Percentiles rank a stretch among this genome's conserved stretches.
These are phyloP conservation scores for Chaetoderma sp. DNA, from an alignment of 2,888 invertebrate species.

Conservation along the genomic window DNA sequence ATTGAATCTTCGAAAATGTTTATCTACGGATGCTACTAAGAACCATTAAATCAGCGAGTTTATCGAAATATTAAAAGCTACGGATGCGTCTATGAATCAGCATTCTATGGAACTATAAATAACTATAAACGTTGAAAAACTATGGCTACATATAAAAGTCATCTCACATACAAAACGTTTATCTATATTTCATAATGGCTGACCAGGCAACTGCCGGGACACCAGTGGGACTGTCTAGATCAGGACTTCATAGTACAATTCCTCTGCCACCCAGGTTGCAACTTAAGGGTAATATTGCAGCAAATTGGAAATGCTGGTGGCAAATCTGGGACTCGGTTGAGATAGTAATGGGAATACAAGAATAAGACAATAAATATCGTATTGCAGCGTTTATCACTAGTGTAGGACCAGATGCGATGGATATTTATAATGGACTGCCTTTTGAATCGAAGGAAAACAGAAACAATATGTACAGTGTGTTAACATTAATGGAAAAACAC, in stretches of 20 bases:
- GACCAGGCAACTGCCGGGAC: no score
- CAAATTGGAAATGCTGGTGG: background rate
- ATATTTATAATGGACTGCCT: background rate
- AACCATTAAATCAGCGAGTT: no score
- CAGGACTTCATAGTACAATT: background rate
- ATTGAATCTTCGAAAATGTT: no score
- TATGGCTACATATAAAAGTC: no score
- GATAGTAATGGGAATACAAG: background rate
- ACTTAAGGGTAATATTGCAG: background rate
- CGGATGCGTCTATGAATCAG: no score
- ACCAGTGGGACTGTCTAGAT: no score
- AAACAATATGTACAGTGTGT: background rate
- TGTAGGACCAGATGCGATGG: background rate
- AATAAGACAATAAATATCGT: background rate
- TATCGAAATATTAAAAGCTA: no score
- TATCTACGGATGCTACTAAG: no score
- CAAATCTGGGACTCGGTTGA: slow-evolving; percentile 1
- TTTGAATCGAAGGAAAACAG: background rate
- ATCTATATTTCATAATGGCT: no score
- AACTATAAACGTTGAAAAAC: no score
- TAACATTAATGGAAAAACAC: background rate
- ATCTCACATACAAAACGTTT: no score
- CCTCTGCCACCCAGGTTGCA: background rate
- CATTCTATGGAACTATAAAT: no score
- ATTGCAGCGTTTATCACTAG: background rate